Evolutionary conservation across 2,888 invertebrate genomes (phyloP).

Genomic region (Smittia sp.): DNA sequence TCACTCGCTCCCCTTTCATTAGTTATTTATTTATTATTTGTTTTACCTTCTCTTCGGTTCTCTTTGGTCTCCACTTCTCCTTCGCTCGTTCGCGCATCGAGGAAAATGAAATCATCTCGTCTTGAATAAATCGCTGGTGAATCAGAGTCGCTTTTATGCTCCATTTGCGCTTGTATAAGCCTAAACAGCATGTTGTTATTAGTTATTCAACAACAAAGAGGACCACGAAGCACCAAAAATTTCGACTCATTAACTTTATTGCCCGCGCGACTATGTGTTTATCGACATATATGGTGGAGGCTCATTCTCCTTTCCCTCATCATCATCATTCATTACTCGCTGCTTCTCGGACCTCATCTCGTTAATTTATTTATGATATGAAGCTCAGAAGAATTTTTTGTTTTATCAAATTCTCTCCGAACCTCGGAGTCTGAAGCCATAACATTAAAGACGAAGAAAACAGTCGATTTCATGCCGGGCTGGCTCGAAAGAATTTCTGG

Average conservation of each 20-base stretch:
- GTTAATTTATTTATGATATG: constrained; percentile 34
- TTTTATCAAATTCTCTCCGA: neutral
- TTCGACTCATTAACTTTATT: constrained; percentile 31
- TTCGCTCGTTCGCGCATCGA: no score
- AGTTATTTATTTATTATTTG: constrained; percentile 28
- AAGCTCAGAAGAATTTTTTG: neutral
- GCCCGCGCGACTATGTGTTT: constrained; percentile 30
- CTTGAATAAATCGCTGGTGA: no score
- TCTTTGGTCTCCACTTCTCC: neutral
- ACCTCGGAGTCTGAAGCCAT: neutral
- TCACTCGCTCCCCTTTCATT: neutral
- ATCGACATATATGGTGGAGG: constrained; percentile 11
- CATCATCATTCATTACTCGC: neutral
- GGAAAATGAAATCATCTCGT: no score
- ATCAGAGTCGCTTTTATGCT: constrained; percentile 24
- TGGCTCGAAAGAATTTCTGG: constrained; percentile 17
- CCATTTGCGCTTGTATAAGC: constrained; percentile 8
- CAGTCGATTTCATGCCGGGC: constrained; percentile 13
- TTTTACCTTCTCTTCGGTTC: neutral
- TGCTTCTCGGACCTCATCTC: neutral
- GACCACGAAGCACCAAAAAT: neutral
- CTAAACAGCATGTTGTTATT: constrained; percentile 31
- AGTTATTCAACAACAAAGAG: constrained; percentile 26
- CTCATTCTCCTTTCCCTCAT: neutral
- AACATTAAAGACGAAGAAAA: neutral